These are phyloP conservation scores for Ramphastos sulfuratus DNA, from an alignment of 2,113 vertebrate genomes.

Conservation along the genomic window DNA sequence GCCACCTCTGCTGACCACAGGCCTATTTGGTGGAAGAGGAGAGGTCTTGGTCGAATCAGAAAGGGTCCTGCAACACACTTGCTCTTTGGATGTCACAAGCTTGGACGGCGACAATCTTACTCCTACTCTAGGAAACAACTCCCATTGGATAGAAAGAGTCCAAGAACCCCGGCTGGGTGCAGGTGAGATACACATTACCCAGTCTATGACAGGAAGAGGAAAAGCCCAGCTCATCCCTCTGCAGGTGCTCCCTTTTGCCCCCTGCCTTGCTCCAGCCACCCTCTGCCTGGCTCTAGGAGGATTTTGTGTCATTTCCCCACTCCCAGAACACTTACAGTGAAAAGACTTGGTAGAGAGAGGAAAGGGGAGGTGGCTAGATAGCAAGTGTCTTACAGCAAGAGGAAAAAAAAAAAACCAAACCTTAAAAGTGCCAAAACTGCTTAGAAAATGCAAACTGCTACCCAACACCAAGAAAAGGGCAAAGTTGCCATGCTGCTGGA, in stretches of 20 bases:
- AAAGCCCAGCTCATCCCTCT: background rate
- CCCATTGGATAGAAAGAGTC: background rate
- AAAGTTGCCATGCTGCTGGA: background rate
- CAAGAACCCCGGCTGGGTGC: background rate
- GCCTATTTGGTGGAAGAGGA: background rate
- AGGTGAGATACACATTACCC: background rate
- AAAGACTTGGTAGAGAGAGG: background rate
- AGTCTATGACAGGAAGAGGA: background rate
- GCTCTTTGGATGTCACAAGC: accelerated
- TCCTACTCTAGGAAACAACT: background rate
- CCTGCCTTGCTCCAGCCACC: background rate
- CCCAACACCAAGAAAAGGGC: background rate
- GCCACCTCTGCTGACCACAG: background rate
- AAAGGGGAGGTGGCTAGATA: background rate
- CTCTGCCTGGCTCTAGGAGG: background rate
- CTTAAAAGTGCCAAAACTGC: accelerated
- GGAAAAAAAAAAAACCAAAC: background rate
- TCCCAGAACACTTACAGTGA: background rate
- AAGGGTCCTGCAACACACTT: background rate
- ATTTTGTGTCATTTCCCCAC: background rate
- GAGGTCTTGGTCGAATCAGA: background rate
- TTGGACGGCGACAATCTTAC: background rate
- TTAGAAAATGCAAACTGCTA: background rate
- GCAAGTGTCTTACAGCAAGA: background rate
- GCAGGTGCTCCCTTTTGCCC: background rate